These are phyloP conservation scores for Hemibagrus wyckioides DNA, from an alignment of 2,113 vertebrate genomes.

Conservation along the genomic window DNA sequence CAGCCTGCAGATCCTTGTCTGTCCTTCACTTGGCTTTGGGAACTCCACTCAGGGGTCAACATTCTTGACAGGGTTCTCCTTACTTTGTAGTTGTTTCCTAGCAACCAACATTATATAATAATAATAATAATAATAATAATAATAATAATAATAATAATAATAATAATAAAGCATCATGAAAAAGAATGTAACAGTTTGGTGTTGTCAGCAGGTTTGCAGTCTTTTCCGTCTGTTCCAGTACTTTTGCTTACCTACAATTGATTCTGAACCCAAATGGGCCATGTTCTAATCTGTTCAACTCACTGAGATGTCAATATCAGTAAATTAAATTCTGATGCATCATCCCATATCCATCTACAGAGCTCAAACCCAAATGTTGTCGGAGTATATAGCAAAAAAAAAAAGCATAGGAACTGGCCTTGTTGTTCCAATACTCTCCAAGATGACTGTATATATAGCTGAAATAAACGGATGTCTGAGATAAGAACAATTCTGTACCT, in stretches of 20 bases:
- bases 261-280: not conserved
- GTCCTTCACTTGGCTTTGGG: not conserved
- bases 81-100: not conserved
- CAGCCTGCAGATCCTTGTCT: not conserved
- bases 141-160: too few relatives aligned
- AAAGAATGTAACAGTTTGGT: not conserved
- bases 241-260: not conserved
- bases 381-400: too few relatives aligned
- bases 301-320: not conserved
- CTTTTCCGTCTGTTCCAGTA: not conserved
- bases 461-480: not conserved
- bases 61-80: not conserved
- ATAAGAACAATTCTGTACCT: not conserved
- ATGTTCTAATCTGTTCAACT: not conserved
- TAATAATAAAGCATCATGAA: not conserved
- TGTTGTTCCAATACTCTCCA: not conserved
- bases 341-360: too few relatives aligned
- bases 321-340: too few relatives aligned
- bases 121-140: too few relatives aligned
- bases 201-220: not conserved
- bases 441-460: not conserved
- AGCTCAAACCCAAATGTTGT: too few relatives aligned
- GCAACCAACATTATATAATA: not conserved
- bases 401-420: too few relatives aligned
- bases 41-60: not conserved